These are phyloP conservation scores for Rallus crepitans DNA, from an alignment of 2,797 vertebrate genomes.

Conservation along the genomic window DNA sequence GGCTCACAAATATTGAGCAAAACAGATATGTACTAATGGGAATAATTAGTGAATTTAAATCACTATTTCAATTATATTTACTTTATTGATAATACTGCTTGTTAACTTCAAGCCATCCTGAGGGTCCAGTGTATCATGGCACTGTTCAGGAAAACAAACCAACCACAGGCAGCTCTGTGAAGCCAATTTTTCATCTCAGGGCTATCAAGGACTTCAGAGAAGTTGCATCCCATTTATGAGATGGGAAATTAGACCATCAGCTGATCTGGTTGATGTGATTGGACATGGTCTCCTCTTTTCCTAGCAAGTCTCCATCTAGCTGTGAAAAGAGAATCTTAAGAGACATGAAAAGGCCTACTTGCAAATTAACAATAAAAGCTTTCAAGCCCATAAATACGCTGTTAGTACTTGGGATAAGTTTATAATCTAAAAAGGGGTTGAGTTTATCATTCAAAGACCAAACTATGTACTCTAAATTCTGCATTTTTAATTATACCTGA, in stretches of 20 bases:
- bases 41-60: background rate
- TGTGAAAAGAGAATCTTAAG: background rate
- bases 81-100: background rate
- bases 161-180: background rate
- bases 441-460: background rate
- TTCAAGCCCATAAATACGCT: background rate
- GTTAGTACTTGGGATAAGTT: background rate
- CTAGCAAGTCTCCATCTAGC: background rate
- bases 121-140: background rate
- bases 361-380: background rate
- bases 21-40: background rate
- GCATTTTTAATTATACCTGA: background rate
- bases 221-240: background rate
- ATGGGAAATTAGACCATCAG: background rate
- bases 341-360: background rate
- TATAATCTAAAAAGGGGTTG: background rate
- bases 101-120: background rate
- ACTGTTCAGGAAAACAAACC: background rate
- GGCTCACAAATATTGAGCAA: background rate
- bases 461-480: background rate
- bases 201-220: conserved; percentile 6
- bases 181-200: background rate
- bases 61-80: background rate
- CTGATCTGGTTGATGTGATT: background rate
- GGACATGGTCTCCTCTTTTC: background rate